Percentiles rank a stretch among this genome's conserved stretches.
Conservation (phyloP, 2,113 vertebrate species). For the Probosciger aterrimus region DNA sequence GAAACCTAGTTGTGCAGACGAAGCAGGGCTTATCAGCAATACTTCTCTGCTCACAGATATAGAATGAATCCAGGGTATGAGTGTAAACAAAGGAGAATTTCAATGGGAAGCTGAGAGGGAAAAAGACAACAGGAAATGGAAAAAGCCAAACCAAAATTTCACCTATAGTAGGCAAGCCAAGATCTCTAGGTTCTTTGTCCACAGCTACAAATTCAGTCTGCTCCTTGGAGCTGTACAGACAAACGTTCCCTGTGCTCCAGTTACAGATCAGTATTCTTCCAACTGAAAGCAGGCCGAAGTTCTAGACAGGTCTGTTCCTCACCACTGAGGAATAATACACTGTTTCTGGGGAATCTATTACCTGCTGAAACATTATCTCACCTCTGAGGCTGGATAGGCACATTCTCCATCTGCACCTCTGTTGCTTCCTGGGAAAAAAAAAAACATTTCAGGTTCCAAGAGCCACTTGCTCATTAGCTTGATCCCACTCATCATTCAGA, state of each 20-base stretch:
- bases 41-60: not conserved
- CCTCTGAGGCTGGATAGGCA: not conserved
- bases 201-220: not conserved
- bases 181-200: not conserved
- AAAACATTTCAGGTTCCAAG: not conserved
- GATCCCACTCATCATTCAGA: fast-evolving
- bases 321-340: not conserved
- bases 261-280: not conserved
- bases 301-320: not conserved
- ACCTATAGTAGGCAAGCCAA: not conserved
- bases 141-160: not conserved
- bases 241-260: not conserved
- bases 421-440: not conserved
- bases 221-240: not conserved
- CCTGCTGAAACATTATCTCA: not conserved
- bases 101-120: not conserved
- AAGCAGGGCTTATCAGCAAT: not conserved
- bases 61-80: not conserved
- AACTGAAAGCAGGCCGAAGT: not conserved
- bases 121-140: not conserved
- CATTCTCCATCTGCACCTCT: not conserved
- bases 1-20: not conserved
- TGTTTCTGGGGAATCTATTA: not conserved
- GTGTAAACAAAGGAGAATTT: not conserved
- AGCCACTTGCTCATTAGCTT: not conserved